phyloP scores from a whole-genome alignment of 2,113 vertebrate genomes.

The Vicugna pacos region DNA sequence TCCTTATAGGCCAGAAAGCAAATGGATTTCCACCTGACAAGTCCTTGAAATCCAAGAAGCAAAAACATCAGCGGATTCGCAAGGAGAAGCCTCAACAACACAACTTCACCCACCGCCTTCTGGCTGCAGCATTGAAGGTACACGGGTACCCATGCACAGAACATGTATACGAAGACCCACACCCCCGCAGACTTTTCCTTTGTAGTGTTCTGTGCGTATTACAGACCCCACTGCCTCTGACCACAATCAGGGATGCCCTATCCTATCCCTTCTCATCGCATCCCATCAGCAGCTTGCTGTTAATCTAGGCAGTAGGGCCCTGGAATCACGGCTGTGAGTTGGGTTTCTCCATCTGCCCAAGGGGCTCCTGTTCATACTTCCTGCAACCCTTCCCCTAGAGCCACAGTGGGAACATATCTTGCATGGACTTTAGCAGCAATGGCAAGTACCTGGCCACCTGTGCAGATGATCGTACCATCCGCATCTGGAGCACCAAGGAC shows the following conservation, averaged over 20 bases:
- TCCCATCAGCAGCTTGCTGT: neutral
- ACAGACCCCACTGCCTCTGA: neutral
- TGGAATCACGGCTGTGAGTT: neutral
- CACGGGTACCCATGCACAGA: neutral
- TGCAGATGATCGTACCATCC: slow-evolving; percentile 93
- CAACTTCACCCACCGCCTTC: slow-evolving; percentile 91
- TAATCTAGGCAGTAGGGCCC: neutral
- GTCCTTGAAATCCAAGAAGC: slow-evolving; percentile 85
- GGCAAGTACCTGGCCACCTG: slow-evolving; percentile 97
- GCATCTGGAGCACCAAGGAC: slow-evolving; percentile 98
- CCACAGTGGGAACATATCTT: slow-evolving; percentile 93
- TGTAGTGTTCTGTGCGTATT: neutral
- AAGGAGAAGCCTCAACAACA: slow-evolving; percentile 92
- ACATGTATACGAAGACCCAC: neutral
- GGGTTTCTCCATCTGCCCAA: neutral
- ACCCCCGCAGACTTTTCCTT: neutral
- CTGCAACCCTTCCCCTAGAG: slow-evolving; percentile 85
- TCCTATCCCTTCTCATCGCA: neutral
- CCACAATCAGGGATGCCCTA: neutral
- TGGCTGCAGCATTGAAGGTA: slow-evolving; percentile 95
- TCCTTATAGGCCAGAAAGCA: slow-evolving; percentile 79
- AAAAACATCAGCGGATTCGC: slow-evolving; percentile 88
- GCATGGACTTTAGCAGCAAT: slow-evolving; percentile 96
- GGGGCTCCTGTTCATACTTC: neutral
- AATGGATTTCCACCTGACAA: slow-evolving; percentile 65